phyloP scores from a whole-genome alignment of 2,888 invertebrate species.

The Odontocolon sp. region DNA sequence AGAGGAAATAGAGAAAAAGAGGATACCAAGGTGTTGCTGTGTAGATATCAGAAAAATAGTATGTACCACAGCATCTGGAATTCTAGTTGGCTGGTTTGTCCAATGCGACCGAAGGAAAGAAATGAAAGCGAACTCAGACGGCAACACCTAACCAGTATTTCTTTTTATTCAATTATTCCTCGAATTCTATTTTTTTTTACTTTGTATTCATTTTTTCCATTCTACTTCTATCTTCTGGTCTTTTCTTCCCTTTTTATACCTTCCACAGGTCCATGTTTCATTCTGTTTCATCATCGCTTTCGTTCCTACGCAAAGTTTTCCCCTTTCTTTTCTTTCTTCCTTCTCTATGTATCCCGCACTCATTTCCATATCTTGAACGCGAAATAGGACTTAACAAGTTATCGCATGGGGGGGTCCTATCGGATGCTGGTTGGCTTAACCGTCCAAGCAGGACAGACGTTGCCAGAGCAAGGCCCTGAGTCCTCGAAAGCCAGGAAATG shows the following conservation, averaged over 20 bases:
- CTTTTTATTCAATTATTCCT: constrained; percentile 5
- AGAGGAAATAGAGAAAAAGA: neutral
- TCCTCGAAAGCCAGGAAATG: neutral
- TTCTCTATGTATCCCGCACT: constrained; percentile 19
- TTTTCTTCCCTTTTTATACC: constrained; percentile 22
- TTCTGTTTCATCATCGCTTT: too few species aligned
- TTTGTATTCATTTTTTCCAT: constrained; percentile 23
- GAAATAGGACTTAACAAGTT: constrained; percentile 57
- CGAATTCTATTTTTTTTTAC: neutral
- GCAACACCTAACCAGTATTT: neutral
- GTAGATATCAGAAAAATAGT: neutral
- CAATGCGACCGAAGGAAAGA: neutral
- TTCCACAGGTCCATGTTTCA: too few species aligned
- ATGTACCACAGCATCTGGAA: neutral
- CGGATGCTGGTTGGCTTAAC: neutral
- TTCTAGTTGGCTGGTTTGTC: neutral
- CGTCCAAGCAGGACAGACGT: neutral
- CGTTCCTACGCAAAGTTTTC: too few species aligned
- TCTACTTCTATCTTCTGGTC: neutral
- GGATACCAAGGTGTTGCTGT: neutral
- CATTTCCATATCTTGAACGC: constrained; percentile 53
- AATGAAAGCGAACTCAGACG: neutral
- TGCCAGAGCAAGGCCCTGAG: neutral
- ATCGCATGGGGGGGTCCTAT: constrained; percentile 24
- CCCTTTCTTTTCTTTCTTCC: constrained; percentile 19